Evolutionary conservation across 1,140 invertebrate genomes (phyloP).

Genomic region (Periplaneta americana): DNA sequence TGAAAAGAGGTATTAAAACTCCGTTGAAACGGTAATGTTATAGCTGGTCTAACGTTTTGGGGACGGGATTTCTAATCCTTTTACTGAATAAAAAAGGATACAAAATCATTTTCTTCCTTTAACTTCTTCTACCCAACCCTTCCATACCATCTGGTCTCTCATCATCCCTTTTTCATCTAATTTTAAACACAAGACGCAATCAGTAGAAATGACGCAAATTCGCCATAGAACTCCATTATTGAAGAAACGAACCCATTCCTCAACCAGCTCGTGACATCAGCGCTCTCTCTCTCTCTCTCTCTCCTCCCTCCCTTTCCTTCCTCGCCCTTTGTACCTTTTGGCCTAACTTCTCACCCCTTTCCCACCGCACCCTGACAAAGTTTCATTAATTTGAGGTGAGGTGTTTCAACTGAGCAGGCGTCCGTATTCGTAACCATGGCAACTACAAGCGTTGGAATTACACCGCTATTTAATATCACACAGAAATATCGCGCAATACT

Average conservation of each 20-base stretch:
- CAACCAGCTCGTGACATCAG: background rate
- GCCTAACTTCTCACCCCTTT: too few relatives aligned
- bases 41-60: background rate
- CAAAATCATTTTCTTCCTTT: background rate
- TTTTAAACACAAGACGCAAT: background rate
- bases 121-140: too few relatives aligned
- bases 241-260: background rate
- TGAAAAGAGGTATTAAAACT: background rate
- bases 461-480: too few relatives aligned
- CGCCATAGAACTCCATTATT: too few relatives aligned
- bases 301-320: too few relatives aligned
- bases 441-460: background rate
- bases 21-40: background rate
- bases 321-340: too few relatives aligned
- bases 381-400: background rate
- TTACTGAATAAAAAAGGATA: background rate
- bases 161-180: too few relatives aligned
- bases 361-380: too few relatives aligned
- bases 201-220: background rate
- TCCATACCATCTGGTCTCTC: background rate
- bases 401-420: background rate
- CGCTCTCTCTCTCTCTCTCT: background rate
- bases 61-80: background rate
- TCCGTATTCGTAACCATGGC: background rate
- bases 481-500: too few relatives aligned